Base-by-base conservation (phyloP, 1,140 invertebrate species). In the Drosophila pruinosa region DNA sequence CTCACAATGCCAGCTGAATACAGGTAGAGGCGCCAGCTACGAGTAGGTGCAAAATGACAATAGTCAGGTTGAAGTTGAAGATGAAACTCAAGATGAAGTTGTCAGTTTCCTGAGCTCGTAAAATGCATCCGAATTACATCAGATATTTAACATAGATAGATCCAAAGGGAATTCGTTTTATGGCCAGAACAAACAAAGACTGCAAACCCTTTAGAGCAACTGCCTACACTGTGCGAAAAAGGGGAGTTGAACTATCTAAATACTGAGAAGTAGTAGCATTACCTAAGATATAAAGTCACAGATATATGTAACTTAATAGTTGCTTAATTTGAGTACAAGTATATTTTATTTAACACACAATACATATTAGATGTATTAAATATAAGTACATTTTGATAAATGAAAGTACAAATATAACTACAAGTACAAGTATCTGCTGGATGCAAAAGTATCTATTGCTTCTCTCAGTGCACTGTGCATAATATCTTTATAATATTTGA, bases 91-190 rank as follows among this genome's bases (percentile, higher is more conserved):
- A 12, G 34, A 58, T 45, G 31, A 67, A 59, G 63, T 48, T 22
- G 54, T 67, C 22, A 39, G n/a, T 14, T n/a, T 10, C 50, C 15
- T 15, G 17, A 12, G 56, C 12, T 68, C 64, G 45, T 68, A 61
- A 68, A 68, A 52, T 22, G 47, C 28, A 50, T 39, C 24, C 52
- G 39, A 12, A 7, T 54, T 26, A 10, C 12, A n/a, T 28, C 26
- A 15, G 28, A 54, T 39, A 39, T 22, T 28, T 19, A 7, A 19
- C 6, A 22, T n/a, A 12, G 19, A 50, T 47, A 31, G 8, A 41
- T 48, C 21, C 38, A 21, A n/a, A 31, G 48, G 28, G 48, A 14
- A 10, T 21, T 21, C 4, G 15, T 50, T 67, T 67, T 59, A 67
- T 47, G 24, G n/a, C 43, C n/a, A n/a, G 12, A 14, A 26, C 6